These are phyloP conservation scores for Melieria omissa DNA, from an alignment of 2,888 invertebrate species.

Conservation along the genomic window DNA sequence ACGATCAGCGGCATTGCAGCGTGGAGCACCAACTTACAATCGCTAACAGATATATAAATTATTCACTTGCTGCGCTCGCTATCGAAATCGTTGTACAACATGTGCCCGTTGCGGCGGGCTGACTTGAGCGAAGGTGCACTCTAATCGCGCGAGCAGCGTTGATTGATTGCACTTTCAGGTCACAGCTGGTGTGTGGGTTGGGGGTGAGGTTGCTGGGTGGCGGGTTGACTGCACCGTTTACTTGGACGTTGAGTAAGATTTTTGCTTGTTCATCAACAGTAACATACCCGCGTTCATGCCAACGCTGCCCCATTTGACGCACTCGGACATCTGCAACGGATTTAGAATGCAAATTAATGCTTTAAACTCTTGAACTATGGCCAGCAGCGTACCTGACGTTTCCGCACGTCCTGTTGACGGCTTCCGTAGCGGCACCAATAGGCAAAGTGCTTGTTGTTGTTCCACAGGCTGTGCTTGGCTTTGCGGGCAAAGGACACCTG, in stretches of 20 bases:
- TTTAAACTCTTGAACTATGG: slow-evolving; percentile 37
- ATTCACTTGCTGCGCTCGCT: too few relatives aligned
- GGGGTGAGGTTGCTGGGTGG: background rate
- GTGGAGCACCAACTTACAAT: too few relatives aligned
- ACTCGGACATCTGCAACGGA: slow-evolving; percentile 75
- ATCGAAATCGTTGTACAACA: too few relatives aligned
- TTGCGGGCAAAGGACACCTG: slow-evolving; percentile 66
- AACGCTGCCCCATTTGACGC: slow-evolving; percentile 77
- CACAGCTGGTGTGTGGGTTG: background rate
- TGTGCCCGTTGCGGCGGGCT: too few relatives aligned
- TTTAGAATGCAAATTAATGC: slow-evolving; percentile 1
- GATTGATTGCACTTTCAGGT: background rate
- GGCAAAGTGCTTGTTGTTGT: slow-evolving; percentile 73
- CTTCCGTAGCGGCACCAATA: slow-evolving; percentile 79
- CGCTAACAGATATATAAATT: too few relatives aligned
- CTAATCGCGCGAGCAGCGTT: background rate
- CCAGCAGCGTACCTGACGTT: slow-evolving; percentile 71
- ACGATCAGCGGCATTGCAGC: too few relatives aligned
- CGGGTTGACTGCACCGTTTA: slow-evolving; percentile 9
- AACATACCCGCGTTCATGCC: slow-evolving; percentile 77
- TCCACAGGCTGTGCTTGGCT: slow-evolving; percentile 65
- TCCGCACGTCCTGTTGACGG: slow-evolving; percentile 75
- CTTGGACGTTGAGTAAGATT: slow-evolving; percentile 54
- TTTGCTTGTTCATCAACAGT: slow-evolving; percentile 71
- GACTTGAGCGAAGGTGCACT: background rate